Evolutionary conservation across 64 coral and sea anemone species (phyloP), one percentile per base, ranked within the genome.

Genomic region (Montipora foliosa): DNA sequence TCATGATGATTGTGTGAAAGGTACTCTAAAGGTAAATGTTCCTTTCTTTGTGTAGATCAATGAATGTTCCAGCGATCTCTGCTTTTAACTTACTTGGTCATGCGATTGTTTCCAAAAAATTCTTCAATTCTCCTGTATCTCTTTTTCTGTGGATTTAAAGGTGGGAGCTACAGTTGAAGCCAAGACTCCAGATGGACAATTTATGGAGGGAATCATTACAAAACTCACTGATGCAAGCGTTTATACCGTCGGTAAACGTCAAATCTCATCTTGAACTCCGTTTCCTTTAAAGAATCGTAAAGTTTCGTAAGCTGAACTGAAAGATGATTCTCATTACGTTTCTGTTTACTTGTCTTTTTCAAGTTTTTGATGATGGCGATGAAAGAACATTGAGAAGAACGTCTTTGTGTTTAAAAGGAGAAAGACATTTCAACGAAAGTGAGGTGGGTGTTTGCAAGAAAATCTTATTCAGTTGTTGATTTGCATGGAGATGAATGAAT

Each of bases 281-380:
- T 20, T 67, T 47, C 11, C 47, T 83, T 44, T 59, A 48, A 4
- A 13, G 8, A 20, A 83, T 24, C 47, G 60, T 22, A 9, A 45
- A 47, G 8, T 47, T 84, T 17, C 47, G 47, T 13, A 29, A 14
- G 19, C 49, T 60, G 37, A 84, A 46, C 5, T 5, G 62, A 83
- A 91, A 90, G 60, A 79, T 85, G 67, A 6, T 69, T 73, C 24
- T 19, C 47, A 81, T 75, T 76, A 61, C 53, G 16, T 76, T 77
- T 84, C 6, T 79, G 66, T 45, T 64, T 81, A 67, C 12, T 87
- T 47, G 21, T 55, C 81, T 67, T 70, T 89, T 51, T 57, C 50
- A 80, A 98, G 98, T 99, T 45, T 99, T 99, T 80, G 98, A 99
- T 92, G 98, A 99, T 96, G 98, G 98, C 47, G 98, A 99, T 75